Evolutionary conservation across 2,113 vertebrate species (phyloP).

Genomic region (Crotophaga sulcirostris): DNA sequence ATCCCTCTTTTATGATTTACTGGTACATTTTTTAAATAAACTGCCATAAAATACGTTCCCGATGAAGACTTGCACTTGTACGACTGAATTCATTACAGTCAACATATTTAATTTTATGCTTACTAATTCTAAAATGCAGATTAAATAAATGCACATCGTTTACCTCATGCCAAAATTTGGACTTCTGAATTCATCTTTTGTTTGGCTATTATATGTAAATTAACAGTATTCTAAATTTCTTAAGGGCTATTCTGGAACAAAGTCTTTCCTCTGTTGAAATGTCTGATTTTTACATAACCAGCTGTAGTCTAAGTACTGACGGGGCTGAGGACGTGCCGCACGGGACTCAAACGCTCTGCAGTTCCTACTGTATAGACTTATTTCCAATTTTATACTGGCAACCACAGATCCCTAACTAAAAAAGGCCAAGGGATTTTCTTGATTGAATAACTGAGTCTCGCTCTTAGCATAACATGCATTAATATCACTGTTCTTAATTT

Average conservation of each 20-base stretch:
- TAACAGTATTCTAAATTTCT: conserved; percentile 63
- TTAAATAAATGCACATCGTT: conserved; percentile 88
- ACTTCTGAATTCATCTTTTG: conserved; percentile 76
- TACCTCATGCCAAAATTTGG: conserved; percentile 83
- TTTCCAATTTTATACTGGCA: conserved; percentile 64
- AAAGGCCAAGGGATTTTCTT: conserved; percentile 40
- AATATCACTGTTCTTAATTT: conserved; percentile 46
- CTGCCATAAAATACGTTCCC: conserved; percentile 81
- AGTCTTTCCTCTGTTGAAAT: conserved; percentile 51
- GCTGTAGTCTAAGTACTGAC: conserved; percentile 25
- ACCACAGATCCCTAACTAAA: background rate
- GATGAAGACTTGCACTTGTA: conserved; percentile 85
- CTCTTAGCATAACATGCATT: conserved; percentile 55
- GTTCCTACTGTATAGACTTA: conserved; percentile 40
- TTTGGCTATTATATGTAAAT: conserved; percentile 68
- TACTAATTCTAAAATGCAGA: conserved; percentile 84
- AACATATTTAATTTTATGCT: conserved; percentile 84
- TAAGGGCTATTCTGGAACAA: conserved; percentile 54
- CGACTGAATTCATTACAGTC: conserved; percentile 85
- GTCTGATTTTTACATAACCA: conserved; percentile 50
- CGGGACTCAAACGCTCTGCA: conserved; percentile 52
- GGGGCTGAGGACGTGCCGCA: background rate
- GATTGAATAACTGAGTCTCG: conserved; percentile 47
- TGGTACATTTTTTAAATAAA: conserved; percentile 89
- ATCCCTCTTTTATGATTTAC: conserved; percentile 87